phyloP scores from a whole-genome alignment of 2,888 invertebrate genomes.

The Perithous albicinctus region DNA sequence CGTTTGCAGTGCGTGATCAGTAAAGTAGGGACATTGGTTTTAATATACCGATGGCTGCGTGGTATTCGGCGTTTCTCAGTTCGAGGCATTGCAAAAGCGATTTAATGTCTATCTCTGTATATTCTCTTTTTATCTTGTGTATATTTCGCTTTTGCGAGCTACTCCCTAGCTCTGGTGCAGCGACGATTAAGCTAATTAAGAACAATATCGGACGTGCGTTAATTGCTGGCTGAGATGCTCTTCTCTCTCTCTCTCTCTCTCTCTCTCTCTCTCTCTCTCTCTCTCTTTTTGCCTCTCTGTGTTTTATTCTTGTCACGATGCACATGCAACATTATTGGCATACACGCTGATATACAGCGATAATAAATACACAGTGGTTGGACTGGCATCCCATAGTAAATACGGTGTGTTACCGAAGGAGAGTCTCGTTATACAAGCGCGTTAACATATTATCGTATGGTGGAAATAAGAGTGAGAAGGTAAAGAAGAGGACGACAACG shows the following conservation, averaged over 20 bases:
- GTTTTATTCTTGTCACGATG: constrained; percentile 6
- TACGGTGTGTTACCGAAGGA: constrained; percentile 1
- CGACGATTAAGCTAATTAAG: constrained; percentile 73
- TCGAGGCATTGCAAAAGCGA: constrained; percentile 6
- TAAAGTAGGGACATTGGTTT: neutral
- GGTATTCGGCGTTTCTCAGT: constrained; percentile 13
- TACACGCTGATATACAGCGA: constrained; percentile 55
- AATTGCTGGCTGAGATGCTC: constrained; percentile 53
- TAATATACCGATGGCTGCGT: neutral
- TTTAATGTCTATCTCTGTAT: neutral
- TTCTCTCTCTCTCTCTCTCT: neutral
- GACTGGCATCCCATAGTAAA: neutral
- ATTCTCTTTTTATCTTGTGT: constrained; percentile 3
- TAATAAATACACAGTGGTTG: constrained; percentile 22
- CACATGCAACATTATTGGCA: constrained; percentile 11
- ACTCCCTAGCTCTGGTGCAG: neutral
- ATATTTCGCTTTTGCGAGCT: neutral
- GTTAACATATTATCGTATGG: constrained; percentile 35
- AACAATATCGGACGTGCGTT: constrained; percentile 67
- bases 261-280: constrained; percentile 7
- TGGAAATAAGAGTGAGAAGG: constrained; percentile 8
- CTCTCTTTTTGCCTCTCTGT: neutral
- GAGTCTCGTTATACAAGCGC: constrained; percentile 43
- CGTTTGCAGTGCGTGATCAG: neutral
- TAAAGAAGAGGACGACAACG: neutral